A percentile compares a stretch with the other conserved stretches of the same genome.
These are phyloP conservation scores for Neuroterus valhalla DNA, from an alignment of 1,140 invertebrate genomes.

Conservation along the genomic window DNA sequence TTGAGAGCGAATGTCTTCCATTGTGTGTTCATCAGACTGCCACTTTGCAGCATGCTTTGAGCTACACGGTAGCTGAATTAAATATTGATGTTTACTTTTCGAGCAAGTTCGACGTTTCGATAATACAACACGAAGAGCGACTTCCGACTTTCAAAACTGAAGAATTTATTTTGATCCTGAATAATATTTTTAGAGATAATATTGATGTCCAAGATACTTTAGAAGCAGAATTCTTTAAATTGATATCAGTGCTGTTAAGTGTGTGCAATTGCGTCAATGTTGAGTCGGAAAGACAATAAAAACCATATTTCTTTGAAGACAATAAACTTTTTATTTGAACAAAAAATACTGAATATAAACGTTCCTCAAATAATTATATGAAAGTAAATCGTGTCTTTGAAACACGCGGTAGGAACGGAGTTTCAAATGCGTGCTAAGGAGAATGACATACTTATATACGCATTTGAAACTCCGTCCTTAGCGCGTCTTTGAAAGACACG, in stretches of 20 bases:
- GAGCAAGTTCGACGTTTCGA: not conserved
- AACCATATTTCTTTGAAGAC: too few relatives aligned
- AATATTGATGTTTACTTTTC: conserved; percentile 25
- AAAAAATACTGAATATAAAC: too few relatives aligned
- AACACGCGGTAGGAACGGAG: too few relatives aligned
- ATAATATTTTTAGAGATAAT: conserved; percentile 26
- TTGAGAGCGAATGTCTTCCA: conserved; percentile 7
- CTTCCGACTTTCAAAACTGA: not conserved
- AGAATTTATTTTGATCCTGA: conserved; percentile 1
- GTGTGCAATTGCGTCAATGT: not conserved
- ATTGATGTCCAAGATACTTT: conserved; percentile 6
- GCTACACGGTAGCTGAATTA: conserved; percentile 1
- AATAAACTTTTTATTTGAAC: too few relatives aligned
- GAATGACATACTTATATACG: too few relatives aligned
- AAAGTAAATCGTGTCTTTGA: too few relatives aligned
- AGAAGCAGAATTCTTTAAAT: not conserved
- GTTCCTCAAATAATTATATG: too few relatives aligned
- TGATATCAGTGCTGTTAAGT: too few relatives aligned
- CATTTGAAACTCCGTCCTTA: too few relatives aligned
- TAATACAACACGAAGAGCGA: not conserved
- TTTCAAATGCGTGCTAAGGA: too few relatives aligned
- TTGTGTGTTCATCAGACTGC: conserved; percentile 17
- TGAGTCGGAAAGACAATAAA: too few relatives aligned
- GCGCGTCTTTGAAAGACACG: too few relatives aligned
- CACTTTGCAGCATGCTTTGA: conserved; percentile 8